Evolutionary conservation across 2,113 vertebrate genomes (phyloP).

Genomic region (Mungos mungo): DNA sequence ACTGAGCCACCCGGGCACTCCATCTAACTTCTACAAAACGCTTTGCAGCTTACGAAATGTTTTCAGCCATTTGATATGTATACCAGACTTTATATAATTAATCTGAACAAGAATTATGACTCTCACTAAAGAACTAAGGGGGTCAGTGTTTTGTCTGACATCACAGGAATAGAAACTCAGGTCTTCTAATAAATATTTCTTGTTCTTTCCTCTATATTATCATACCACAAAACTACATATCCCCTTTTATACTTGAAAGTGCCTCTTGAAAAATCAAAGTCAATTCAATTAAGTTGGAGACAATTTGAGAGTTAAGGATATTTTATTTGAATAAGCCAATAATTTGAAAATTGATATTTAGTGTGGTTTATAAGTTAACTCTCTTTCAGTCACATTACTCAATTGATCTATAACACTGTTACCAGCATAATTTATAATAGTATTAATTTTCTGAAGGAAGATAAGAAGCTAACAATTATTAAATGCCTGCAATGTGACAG

Average conservation of each 20-base stretch:
- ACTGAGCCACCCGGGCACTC: too few species aligned
- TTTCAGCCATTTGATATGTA: neutral
- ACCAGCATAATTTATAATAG: neutral
- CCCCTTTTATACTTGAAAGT: neutral
- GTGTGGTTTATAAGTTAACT: slow-evolving; percentile 11
- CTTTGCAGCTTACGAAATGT: neutral
- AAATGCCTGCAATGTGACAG: neutral
- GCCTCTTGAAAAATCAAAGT: slow-evolving; percentile 45
- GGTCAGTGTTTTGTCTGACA: neutral
- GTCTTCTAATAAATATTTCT: neutral
- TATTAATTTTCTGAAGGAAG: slow-evolving; percentile 21
- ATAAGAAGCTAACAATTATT: neutral
- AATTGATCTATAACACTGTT: slow-evolving; percentile 3
- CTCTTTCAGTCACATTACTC: slow-evolving; percentile 24
- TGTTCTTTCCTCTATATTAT: neutral
- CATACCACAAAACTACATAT: neutral
- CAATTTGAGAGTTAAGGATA: neutral
- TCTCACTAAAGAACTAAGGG: neutral
- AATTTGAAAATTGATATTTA: slow-evolving; percentile 46
- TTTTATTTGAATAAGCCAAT: slow-evolving; percentile 26
- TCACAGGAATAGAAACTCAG: neutral
- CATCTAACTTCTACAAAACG: neutral
- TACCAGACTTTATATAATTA: neutral
- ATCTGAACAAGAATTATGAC: neutral
- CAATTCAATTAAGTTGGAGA: slow-evolving; percentile 30